These are phyloP conservation scores for Xyrauchen texanus DNA, from an alignment of 2,113 vertebrate genomes.

Conservation along the genomic window DNA sequence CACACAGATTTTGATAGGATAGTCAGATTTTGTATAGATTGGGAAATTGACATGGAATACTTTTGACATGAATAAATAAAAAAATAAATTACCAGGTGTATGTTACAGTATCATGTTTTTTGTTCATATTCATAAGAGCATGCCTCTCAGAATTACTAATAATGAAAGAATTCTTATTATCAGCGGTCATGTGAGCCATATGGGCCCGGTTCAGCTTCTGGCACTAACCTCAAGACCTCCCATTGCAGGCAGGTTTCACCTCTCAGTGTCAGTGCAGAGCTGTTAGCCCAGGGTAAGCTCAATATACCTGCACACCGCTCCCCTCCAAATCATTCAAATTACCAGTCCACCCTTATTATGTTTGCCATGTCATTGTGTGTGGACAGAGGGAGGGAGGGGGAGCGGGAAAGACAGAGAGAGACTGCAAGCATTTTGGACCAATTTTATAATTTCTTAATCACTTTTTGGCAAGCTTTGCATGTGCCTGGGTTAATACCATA, in stretches of 20 bases:
- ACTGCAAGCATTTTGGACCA: slow-evolving; percentile 67
- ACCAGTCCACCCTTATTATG: slow-evolving; percentile 75
- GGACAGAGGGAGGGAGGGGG: slow-evolving; percentile 15
- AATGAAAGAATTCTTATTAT: not conserved
- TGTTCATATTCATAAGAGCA: not conserved
- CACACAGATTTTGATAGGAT: too few species aligned
- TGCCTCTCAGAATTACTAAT: not conserved
- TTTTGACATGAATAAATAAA: too few species aligned
- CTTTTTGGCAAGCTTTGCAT: slow-evolving; percentile 78
- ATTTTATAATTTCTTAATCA: slow-evolving; percentile 77
- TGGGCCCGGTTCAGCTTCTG: not conserved
- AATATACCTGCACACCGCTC: too few species aligned
- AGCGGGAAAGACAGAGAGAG: not conserved
- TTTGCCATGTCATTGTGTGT: slow-evolving; percentile 73
- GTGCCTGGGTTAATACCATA: slow-evolving; percentile 73
- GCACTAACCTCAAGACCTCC: not conserved
- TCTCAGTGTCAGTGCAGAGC: slow-evolving; percentile 31
- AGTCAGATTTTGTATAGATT: too few species aligned
- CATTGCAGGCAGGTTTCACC: slow-evolving; percentile 11
- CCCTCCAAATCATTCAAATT: slow-evolving; percentile 76
- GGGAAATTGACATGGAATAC: too few species aligned
- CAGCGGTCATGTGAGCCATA: too few species aligned
- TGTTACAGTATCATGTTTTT: too few species aligned
- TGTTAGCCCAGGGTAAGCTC: slow-evolving; percentile 8
- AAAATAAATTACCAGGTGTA: too few species aligned